These are phyloP conservation scores for Aplysina aerophoba DNA, from an alignment of 37 sponge, comb jelly and placozoan species.

Conservation along the genomic window DNA sequence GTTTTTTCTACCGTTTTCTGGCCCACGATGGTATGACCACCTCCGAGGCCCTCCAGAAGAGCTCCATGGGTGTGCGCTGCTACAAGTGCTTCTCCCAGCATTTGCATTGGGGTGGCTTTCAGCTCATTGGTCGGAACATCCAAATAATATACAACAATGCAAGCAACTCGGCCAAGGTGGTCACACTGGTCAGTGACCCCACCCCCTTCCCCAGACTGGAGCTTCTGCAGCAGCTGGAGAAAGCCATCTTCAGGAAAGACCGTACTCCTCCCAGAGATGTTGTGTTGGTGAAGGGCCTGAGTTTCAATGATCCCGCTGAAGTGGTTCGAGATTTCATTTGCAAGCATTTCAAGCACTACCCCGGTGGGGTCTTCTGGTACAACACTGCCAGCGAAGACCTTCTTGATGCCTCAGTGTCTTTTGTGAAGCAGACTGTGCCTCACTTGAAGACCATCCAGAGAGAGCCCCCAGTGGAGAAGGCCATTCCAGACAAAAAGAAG, in stretches of 20 bases:
- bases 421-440: conserved; percentile 30
- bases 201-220: conserved; percentile 49
- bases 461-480: not conserved
- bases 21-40: conserved; percentile 50
- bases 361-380: conserved; percentile 57
- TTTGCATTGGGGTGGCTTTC: conserved; percentile 78
- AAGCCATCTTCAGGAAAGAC: conserved; percentile 28
- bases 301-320: conserved; percentile 40
- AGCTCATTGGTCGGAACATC: conserved; percentile 67
- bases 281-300: conserved; percentile 48
- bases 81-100: conserved; percentile 58
- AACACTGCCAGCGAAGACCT: conserved; percentile 28
- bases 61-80: conserved; percentile 66
- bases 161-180: conserved; percentile 14
- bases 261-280: conserved; percentile 51
- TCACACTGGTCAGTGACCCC: conserved; percentile 3
- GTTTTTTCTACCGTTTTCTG: conserved; percentile 74
- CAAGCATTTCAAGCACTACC: conserved; percentile 36
- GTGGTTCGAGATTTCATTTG: conserved; percentile 44
- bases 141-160: not conserved
- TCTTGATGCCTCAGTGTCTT: conserved; percentile 32
- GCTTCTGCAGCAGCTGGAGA: conserved; percentile 8
- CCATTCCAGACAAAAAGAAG: not conserved
- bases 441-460: not conserved
- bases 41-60: conserved; percentile 70